Evolutionary conservation across 2,113 vertebrate genomes (phyloP), one percentile per base, ranked within the genome.

Genomic region (Hystrix brachyura): DNA sequence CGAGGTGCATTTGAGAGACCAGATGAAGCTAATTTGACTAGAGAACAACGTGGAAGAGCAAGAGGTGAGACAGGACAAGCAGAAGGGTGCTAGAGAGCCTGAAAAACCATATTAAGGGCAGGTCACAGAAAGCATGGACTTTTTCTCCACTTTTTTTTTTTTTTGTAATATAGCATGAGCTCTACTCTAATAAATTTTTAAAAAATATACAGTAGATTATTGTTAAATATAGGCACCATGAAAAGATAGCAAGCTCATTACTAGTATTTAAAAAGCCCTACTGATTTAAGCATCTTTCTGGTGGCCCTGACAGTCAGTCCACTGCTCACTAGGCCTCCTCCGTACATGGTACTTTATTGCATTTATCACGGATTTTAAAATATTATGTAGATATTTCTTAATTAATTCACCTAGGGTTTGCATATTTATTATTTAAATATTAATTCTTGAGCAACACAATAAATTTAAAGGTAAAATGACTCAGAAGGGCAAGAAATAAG

Each of bases 381-480:
- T 67, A 92, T 32, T 85, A 94, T 72, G 43, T 94, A 95, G 90
- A 71, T 9, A 87, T 90, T 94, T 96, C 60, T 96, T 95, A 97
- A 90, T 88, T 53, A 97, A 94, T 90, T 87, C 29, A 87, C 55
- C 6, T 57, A 82, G n/a, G 43, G 83, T 95, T 93, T 93, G 14
- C 90, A 2, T 69, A 65, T 82, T 95, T 92, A 69, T 94, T 87
- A 87, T 85, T 94, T 93, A 94, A 95, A 96, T 90, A 95, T 85
- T 65, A 91, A 84, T 85, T 21, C 38, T 55, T 21, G 11, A 84
- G 25, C 11, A 94, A 94, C 38, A 95, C 8, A 92, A 65, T 96
- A 87, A 87, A 96, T 88, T 95, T 82, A 67, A 94, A 97, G 98
- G 94, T 89, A 91, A 98, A 97, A 88, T 86, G 53, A 91, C 62